These are phyloP conservation scores for Tinamus major DNA, from an alignment of 2,797 vertebrate genomes.

Conservation along the genomic window DNA sequence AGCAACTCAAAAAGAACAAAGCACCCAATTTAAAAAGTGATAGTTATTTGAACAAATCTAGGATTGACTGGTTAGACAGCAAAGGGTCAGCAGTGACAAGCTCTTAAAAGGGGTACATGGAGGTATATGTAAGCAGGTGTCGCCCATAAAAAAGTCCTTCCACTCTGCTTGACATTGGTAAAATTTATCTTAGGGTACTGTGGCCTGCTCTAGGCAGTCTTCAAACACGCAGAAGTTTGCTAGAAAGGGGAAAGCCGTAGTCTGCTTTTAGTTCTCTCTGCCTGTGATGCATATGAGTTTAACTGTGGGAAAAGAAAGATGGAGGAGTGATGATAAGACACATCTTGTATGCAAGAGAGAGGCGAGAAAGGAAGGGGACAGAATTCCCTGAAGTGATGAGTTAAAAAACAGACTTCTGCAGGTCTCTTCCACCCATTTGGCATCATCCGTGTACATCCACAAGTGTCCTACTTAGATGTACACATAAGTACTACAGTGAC, in stretches of 20 bases:
- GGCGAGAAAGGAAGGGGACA: too few species aligned
- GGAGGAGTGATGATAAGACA: too few species aligned
- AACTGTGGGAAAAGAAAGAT: too few species aligned
- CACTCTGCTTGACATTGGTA: background rate
- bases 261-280: background rate
- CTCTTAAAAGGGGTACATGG: background rate
- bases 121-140: background rate
- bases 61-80: background rate
- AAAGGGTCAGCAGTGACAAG: background rate
- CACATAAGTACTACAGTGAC: too few species aligned
- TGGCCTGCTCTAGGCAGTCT: background rate
- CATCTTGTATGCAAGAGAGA: too few species aligned
- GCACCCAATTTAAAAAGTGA: background rate
- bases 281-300: too few species aligned
- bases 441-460: background rate
- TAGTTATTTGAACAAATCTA: background rate
- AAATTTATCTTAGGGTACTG: background rate
- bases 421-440: too few species aligned
- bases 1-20: background rate
- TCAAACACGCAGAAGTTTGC: background rate
- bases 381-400: too few species aligned
- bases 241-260: background rate
- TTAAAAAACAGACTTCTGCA: too few species aligned
- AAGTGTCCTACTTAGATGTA: background rate
- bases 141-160: background rate